These are phyloP conservation scores for Steromphala cineraria DNA, from an alignment of 2,888 invertebrate species.

Conservation along the genomic window DNA sequence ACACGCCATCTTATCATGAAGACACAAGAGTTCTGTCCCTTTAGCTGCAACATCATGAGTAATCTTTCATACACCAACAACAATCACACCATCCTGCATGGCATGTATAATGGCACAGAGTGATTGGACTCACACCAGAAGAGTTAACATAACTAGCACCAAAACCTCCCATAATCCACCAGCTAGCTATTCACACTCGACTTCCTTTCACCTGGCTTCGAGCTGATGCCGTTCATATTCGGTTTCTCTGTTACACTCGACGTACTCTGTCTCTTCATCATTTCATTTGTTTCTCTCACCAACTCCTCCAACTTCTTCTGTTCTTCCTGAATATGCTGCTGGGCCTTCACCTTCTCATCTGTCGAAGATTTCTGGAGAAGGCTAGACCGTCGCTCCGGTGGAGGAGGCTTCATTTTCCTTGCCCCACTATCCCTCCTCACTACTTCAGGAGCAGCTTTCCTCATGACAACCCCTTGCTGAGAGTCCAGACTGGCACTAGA, in stretches of 20 bases:
- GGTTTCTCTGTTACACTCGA: background rate
- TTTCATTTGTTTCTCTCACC: conserved; percentile 17
- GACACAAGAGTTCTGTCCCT: too few species aligned
- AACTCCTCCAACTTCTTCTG: conserved; percentile 15
- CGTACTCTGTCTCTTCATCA: conserved; percentile 19
- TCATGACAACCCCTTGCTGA: conserved; percentile 51
- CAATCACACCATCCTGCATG: too few species aligned
- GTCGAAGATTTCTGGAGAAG: conserved; percentile 41
- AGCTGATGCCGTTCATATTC: conserved; percentile 1
- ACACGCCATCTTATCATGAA: too few species aligned
- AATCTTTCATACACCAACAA: too few species aligned
- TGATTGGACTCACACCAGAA: too few species aligned
- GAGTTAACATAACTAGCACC: too few species aligned
- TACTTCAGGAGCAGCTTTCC: conserved; percentile 32
- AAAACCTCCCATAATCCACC: background rate
- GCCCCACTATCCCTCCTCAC: background rate
- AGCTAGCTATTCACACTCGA: background rate
- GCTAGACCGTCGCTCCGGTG: conserved; percentile 62
- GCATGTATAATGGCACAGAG: too few species aligned
- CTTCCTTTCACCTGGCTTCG: background rate
- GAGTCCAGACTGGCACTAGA: conserved; percentile 58
- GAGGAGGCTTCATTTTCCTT: conserved; percentile 58
- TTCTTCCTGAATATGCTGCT: background rate
- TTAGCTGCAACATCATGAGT: too few species aligned
- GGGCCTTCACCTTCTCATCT: background rate